Percentiles rank a stretch among this genome's conserved stretches.
phyloP scores from a whole-genome alignment of 2,888 invertebrate genomes.

The Drosophila stalkeri region DNA sequence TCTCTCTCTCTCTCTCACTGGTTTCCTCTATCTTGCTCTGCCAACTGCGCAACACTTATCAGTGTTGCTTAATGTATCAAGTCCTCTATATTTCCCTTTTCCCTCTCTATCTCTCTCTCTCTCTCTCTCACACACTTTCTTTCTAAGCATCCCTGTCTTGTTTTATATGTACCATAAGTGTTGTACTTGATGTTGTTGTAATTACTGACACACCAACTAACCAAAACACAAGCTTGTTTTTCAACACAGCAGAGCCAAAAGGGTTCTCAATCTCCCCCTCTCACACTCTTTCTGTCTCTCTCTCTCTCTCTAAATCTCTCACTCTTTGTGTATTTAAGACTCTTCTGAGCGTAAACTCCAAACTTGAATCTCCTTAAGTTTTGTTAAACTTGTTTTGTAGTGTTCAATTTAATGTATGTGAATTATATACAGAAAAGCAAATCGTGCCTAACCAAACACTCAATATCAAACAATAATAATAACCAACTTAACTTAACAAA shows the following conservation, averaged over 20 bases:
- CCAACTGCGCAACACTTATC: conserved; percentile 1
- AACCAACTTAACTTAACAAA: conserved; percentile 11
- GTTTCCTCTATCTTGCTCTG: conserved; percentile 1
- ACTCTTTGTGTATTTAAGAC: neutral
- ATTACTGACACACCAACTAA: conserved; percentile 30
- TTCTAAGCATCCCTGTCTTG: conserved; percentile 11
- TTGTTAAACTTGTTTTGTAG: conserved; percentile 85
- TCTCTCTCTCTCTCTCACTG: neutral
- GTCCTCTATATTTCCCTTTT: neutral
- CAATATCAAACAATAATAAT: conserved; percentile 57
- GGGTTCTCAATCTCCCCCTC: neutral
- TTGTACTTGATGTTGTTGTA: conserved; percentile 53
- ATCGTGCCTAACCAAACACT: conserved; percentile 74
- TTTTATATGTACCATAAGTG: conserved; percentile 39
- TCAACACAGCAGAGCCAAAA: conserved; percentile 24
- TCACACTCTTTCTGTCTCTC: neutral
- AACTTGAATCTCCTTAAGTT: conserved; percentile 83
- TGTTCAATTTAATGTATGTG: conserved; percentile 85
- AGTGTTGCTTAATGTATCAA: conserved; percentile 17
- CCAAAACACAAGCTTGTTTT: neutral
- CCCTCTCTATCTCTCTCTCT: conserved; percentile 6
- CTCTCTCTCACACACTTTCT: conserved; percentile 18
- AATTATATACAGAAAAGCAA: conserved; percentile 84
- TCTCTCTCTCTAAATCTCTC: neutral
- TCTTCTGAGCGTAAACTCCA: conserved; percentile 20